Evolutionary conservation across 2,797 vertebrate species (phyloP).

Genomic region (Scarus forsteni): DNA sequence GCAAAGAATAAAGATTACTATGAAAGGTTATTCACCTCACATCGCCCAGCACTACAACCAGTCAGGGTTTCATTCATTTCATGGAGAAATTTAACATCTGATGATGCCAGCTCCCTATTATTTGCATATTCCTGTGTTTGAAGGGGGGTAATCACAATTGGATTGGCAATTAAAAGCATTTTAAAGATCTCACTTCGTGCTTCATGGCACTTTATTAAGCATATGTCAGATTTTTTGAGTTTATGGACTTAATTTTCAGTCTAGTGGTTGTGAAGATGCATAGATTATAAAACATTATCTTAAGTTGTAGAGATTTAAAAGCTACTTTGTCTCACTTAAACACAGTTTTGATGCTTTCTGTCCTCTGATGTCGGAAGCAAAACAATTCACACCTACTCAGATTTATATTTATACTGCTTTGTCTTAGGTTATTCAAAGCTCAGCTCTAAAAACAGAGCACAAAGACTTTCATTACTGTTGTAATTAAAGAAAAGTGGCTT

Average conservation of each 20-base stretch:
- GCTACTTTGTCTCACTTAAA: not conserved
- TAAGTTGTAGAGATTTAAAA: not conserved
- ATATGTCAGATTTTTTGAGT: too few species aligned
- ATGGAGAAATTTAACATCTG: too few species aligned
- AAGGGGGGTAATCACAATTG: too few species aligned
- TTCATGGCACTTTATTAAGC: too few species aligned
- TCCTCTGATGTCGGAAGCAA: constrained; percentile 37
- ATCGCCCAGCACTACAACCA: too few species aligned
- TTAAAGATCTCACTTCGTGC: too few species aligned
- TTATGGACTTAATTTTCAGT: not conserved
- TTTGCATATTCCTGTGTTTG: too few species aligned
- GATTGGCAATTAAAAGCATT: too few species aligned
- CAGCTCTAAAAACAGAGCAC: not conserved
- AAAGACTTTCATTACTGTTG: not conserved
- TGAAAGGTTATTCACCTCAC: too few species aligned
- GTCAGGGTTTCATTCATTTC: too few species aligned
- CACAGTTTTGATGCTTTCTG: constrained; percentile 11
- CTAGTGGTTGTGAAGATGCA: not conserved
- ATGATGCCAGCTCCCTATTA: too few species aligned
- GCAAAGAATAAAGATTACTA: too few species aligned
- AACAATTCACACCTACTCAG: constrained; percentile 43
- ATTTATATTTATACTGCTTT: constrained; percentile 35
- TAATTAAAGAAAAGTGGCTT: not conserved
- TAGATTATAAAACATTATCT: not conserved
- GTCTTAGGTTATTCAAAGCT: constrained; percentile 27